Base-by-base conservation (phyloP, 2,888 invertebrate species). In the Pimpla rufipes region DNA sequence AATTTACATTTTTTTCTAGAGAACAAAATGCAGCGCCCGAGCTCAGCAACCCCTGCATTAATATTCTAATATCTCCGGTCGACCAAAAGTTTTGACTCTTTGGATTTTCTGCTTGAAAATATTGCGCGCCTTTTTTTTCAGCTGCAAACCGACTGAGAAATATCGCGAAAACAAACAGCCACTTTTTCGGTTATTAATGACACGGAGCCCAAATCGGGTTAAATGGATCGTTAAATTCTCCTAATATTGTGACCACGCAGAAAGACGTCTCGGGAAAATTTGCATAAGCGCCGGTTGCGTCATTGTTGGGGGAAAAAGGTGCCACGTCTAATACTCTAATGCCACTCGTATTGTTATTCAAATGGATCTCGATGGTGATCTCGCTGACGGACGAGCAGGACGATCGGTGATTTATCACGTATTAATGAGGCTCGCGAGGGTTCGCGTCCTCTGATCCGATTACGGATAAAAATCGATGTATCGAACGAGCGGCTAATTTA, bases 321-420 rank as follows among this genome's bases (percentile, higher is more conserved):
- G 80, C 86, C 79, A 86, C 85, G 83, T 85, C 87, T 88, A 89
- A 89, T 29, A 5, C n/a, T n/a, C n/a, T n/a, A n/a, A n/a, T 87
- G 85, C 86, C 81, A 73, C 80, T 79, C 83, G 88, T 81, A 92
- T 92, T 92, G 91, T 92, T 88, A 92, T 92, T 92, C 90, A 92
- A 92, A 92, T 92, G 67, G 68, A 62, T 66, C 50, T 78, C 74
- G 68, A n/a, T 35, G 40, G 55, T 81, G 71, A 81, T 68, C 29
- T 45, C 50, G 35, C 40, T 23, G 37, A 55, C 66, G 70, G 37
- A 57, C 52, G 57, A 68, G 67, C 71, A 77, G 62, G 37, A 59
- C 47, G 81, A 85, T 87, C 85, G 55, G 86, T 90, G 90, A 91
- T 91, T 82, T 85, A 91, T 91, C 88, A 86, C 84, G 78, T 85